phyloP scores from a whole-genome alignment of 1,140 invertebrate genomes.

The Stegodyphus mimosarum region DNA sequence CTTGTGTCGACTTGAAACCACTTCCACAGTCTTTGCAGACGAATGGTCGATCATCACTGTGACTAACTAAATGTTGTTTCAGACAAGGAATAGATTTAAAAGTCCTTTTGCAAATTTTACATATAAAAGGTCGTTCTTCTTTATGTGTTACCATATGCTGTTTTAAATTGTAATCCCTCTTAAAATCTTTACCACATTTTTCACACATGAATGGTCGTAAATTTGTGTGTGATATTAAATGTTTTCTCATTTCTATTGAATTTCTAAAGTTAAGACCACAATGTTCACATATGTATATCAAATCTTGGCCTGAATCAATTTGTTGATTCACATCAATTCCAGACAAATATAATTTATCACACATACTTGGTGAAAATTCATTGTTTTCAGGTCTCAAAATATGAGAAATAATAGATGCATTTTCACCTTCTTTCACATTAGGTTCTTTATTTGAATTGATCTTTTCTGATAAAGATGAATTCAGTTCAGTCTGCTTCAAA shows the following conservation, averaged over 20 bases:
- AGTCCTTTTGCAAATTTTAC: conserved; percentile 34
- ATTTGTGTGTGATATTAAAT: conserved; percentile 18
- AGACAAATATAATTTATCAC: background rate
- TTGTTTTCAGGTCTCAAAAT: background rate
- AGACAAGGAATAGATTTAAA: conserved; percentile 57
- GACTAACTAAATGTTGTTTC: conserved; percentile 64
- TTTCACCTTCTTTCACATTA: background rate
- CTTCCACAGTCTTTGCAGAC: conserved; percentile 60
- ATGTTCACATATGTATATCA: conserved; percentile 29
- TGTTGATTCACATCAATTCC: conserved; percentile 13
- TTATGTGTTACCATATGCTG: conserved; percentile 44
- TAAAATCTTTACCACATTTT: conserved; percentile 40
- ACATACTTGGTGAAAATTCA: background rate
- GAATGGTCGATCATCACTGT: conserved; percentile 64
- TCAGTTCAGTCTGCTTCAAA: background rate
- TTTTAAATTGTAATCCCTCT: conserved; percentile 24
- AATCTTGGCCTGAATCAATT: background rate
- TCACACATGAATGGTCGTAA: conserved; percentile 33
- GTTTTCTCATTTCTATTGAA: conserved; percentile 11
- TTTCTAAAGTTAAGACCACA: conserved; percentile 33
- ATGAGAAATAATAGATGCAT: background rate
- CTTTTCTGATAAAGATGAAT: background rate
- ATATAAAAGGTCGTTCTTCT: conserved; percentile 37
- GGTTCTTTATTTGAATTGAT: background rate
- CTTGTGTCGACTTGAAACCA: conserved; percentile 41